These are phyloP conservation scores for Eledone cirrhosa DNA, from an alignment of 2,888 invertebrate species.

Conservation along the genomic window DNA sequence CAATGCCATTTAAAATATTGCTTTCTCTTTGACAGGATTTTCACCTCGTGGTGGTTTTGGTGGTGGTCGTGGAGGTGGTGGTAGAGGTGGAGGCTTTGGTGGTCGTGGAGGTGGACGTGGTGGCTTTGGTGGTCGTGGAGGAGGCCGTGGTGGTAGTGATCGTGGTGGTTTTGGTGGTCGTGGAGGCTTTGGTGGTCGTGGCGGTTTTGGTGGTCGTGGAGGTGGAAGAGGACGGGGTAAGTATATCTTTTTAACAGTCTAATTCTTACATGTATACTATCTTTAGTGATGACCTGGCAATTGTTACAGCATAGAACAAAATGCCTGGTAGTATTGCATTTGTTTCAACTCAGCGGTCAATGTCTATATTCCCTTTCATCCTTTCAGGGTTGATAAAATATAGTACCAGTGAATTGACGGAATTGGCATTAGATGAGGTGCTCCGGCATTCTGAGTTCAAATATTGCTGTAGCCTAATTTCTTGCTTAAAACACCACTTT, in stretches of 20 bases:
- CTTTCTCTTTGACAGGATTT: constrained; percentile 28
- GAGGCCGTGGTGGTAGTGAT: constrained; percentile 43
- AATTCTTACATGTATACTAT: not conserved
- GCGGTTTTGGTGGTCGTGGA: constrained; percentile 21
- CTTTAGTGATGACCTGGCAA: no score
- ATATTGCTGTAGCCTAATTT: not conserved
- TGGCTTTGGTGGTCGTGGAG: constrained; percentile 32
- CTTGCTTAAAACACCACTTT: not conserved
- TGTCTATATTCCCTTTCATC: no score
- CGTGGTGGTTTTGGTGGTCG: constrained; percentile 39
- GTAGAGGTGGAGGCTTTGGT: constrained; percentile 41
- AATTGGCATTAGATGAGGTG: not conserved
- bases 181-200: not conserved
- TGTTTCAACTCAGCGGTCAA: no score
- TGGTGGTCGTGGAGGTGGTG: constrained; percentile 59
- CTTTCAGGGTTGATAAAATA: no score
- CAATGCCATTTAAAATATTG: not conserved
- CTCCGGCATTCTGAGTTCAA: not conserved
- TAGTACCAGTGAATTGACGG: not conserved
- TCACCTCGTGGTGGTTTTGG: constrained; percentile 36
- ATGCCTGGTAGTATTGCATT: no score
- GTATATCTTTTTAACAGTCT: not conserved
- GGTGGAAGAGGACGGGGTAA: constrained; percentile 33
- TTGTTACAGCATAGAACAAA: no score
- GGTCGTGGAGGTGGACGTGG: constrained; percentile 42